Percentiles rank a stretch among this genome's conserved stretches.
Conservation (phyloP, 92 coral and sea anemone species). For the Parazoanthus atlanticus region DNA sequence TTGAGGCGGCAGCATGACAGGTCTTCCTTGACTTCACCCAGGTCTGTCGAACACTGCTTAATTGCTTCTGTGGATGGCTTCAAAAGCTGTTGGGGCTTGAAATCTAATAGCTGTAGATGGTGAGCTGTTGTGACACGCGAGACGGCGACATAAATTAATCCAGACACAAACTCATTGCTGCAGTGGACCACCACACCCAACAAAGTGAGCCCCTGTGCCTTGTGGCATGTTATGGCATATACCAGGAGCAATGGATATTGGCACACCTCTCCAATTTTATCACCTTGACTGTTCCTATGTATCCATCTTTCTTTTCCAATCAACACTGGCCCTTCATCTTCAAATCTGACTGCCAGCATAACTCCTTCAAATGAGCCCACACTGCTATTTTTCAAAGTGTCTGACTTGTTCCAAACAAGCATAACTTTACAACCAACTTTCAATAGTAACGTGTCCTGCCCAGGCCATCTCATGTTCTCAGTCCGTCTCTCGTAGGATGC, state of each 20-base stretch:
- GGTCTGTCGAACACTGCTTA: constrained; percentile 6
- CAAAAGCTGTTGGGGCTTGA: constrained; percentile 23
- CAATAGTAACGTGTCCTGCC: constrained; percentile 9
- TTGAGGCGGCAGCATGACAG: constrained; percentile 25
- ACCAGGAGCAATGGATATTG: constrained; percentile 24
- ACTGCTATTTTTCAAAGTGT: constrained; percentile 25
- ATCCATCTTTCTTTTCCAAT: too few relatives aligned
- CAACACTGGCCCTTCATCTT: constrained; percentile 15
- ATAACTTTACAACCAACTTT: constrained; percentile 27
- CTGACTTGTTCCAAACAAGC: constrained; percentile 46
- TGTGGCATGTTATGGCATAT: constrained; percentile 22
- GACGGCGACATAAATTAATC: constrained; percentile 8
- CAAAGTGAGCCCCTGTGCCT: constrained; percentile 23
- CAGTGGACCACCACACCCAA: not conserved
- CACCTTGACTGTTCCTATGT: too few relatives aligned
- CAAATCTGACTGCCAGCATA: not conserved
- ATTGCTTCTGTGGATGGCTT: constrained; percentile 25
- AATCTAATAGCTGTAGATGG: not conserved
- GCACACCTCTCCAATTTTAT: too few relatives aligned
- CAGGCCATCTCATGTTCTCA: constrained; percentile 33
- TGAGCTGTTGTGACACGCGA: constrained; percentile 14
- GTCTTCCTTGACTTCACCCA: not conserved
- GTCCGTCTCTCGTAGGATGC: not conserved
- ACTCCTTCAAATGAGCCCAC: not conserved
- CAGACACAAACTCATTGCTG: constrained; percentile 11